Evolutionary conservation across 92 coral and sea anemone genomes (phyloP).

Genomic region (Porites lobata): DNA sequence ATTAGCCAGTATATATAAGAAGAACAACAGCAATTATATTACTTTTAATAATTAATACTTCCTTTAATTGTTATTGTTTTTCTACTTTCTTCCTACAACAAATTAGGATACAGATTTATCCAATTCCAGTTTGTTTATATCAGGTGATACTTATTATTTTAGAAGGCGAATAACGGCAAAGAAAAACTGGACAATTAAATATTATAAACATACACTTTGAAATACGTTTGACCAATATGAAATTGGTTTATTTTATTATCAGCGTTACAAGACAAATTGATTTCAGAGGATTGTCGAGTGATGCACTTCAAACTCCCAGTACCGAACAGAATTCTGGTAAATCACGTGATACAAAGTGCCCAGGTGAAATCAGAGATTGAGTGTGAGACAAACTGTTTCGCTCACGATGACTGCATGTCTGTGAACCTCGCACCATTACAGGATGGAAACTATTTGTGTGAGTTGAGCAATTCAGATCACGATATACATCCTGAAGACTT

Average conservation of each 20-base stretch:
- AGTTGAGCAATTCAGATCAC: constrained; percentile 43
- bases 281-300: background rate
- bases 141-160: too few species aligned
- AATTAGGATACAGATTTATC: too few species aligned
- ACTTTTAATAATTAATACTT: too few species aligned
- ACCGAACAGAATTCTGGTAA: background rate
- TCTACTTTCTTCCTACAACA: too few species aligned
- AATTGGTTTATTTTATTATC: background rate
- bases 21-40: too few species aligned
- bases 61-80: too few species aligned
- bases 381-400: constrained; percentile 10
- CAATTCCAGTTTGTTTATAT: too few species aligned
- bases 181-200: too few species aligned
- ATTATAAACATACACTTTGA: too few species aligned
- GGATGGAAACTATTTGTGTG: constrained; percentile 16
- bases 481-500: background rate
- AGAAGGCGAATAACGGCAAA: too few species aligned
- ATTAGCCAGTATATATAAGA: too few species aligned
- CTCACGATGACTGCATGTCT: constrained; percentile 25
- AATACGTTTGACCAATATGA: too few species aligned
- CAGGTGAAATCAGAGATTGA: background rate
- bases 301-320: background rate
- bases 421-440: constrained; percentile 18
- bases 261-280: background rate
- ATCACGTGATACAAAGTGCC: constrained; percentile 3